phyloP scores from a whole-genome alignment of 2,797 vertebrate genomes.

The Atherinosoma microstoma region DNA sequence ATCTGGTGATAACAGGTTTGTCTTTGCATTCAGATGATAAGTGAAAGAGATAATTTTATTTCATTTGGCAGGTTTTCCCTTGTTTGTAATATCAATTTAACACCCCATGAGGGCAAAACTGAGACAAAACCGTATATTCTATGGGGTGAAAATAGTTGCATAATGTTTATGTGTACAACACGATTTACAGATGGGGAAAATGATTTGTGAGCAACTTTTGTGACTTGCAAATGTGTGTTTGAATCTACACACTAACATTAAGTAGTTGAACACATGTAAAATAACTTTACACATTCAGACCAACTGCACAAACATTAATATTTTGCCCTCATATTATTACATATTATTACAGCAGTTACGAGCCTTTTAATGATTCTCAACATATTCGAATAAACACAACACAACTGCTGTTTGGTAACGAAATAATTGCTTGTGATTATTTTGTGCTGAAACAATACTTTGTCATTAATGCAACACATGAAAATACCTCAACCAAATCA shows the following conservation, averaged over 20 bases:
- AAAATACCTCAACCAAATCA: constrained; percentile 7
- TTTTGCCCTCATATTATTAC: neutral
- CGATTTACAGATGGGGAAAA: neutral
- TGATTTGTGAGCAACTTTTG: neutral
- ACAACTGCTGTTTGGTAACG: constrained; percentile 3
- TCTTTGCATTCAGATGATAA: neutral
- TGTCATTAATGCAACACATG: constrained; percentile 23
- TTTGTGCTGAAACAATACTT: constrained; percentile 30
- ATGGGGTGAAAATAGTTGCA: too few species aligned
- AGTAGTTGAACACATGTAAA: too few species aligned
- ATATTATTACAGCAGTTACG: neutral
- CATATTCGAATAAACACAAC: neutral
- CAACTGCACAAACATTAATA: neutral
- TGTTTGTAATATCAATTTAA: constrained; percentile 1
- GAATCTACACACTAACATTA: neutral
- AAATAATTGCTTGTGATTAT: constrained; percentile 47
- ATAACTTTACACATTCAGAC: neutral
- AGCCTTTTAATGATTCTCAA: neutral
- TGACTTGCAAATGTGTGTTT: neutral
- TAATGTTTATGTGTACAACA: neutral
- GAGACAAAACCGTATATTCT: too few species aligned
- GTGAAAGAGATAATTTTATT: neutral
- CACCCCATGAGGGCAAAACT: neutral
- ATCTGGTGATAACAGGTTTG: neutral
- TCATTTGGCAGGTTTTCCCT: neutral